Conservation (phyloP, 2,888 invertebrate genomes). For the Galeopsomyia nigrocyanea region DNA sequence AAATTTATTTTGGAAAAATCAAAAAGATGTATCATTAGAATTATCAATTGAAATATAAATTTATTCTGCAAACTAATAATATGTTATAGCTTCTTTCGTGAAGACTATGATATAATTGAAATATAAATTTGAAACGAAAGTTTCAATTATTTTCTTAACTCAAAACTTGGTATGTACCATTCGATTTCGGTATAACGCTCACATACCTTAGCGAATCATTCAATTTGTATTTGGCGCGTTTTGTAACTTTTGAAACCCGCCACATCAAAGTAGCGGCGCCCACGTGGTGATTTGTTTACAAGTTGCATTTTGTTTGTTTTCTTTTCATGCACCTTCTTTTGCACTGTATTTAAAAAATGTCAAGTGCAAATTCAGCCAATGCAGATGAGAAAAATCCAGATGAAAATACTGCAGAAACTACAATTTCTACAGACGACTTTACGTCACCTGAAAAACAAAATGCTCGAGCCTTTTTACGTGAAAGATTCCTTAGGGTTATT, state of each 20-base stretch:
- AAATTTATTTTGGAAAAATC: too few species aligned
- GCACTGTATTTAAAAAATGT: constrained; percentile 17
- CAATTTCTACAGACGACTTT: constrained; percentile 52
- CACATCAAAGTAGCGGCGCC: neutral
- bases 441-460: constrained; percentile 64
- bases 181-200: too few species aligned
- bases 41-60: too few species aligned
- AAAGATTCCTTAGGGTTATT: constrained; percentile 67
- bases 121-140: too few species aligned
- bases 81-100: too few species aligned
- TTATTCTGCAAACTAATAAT: too few species aligned
- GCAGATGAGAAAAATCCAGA: neutral
- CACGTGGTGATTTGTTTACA: neutral
- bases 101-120: too few species aligned
- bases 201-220: too few species aligned
- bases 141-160: too few species aligned
- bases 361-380: neutral
- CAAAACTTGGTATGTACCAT: too few species aligned
- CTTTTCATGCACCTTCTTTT: neutral
- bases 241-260: neutral
- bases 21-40: too few species aligned
- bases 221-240: constrained; percentile 25
- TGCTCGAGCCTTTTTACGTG: constrained; percentile 67
- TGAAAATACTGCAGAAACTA: constrained; percentile 33
- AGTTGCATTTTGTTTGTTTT: constrained; percentile 9